These are phyloP conservation scores for Pocillopora grandis DNA, from an alignment of 92 coral and sea anemone species.

Conservation along the genomic window DNA sequence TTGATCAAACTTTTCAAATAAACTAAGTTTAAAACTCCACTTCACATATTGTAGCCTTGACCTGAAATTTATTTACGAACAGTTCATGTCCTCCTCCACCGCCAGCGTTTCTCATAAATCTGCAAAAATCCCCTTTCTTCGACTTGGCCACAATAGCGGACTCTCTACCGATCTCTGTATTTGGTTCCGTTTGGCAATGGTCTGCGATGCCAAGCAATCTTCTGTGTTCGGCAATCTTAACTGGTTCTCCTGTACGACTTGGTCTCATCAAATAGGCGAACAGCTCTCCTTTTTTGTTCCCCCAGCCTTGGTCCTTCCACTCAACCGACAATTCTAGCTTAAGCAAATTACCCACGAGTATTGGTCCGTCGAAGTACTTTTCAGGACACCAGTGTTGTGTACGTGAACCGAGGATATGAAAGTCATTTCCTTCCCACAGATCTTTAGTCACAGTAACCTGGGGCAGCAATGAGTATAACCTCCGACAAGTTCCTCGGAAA, in stretches of 20 bases:
- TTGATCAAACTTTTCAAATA: too few relatives aligned
- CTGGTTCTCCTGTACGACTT: background rate
- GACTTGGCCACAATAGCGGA: slow-evolving; percentile 42
- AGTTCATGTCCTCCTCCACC: slow-evolving; percentile 72
- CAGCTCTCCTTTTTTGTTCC: slow-evolving; percentile 61
- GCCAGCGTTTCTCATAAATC: slow-evolving; percentile 67
- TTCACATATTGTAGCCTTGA: background rate
- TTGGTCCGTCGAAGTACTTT: slow-evolving; percentile 54
- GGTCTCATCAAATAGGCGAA: slow-evolving; percentile 54
- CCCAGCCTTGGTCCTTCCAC: slow-evolving; percentile 69
- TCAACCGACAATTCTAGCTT: slow-evolving; percentile 35
- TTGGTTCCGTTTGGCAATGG: slow-evolving; percentile 22
- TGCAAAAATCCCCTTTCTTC: slow-evolving; percentile 54
- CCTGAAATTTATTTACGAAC: slow-evolving; percentile 43
- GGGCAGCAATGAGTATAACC: slow-evolving; percentile 44
- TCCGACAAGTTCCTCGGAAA: slow-evolving; percentile 31
- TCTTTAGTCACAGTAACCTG: background rate
- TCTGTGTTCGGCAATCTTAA: slow-evolving; percentile 30
- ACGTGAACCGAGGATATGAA: slow-evolving; percentile 36
- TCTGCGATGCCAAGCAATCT: slow-evolving; percentile 63
- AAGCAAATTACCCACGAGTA: slow-evolving; percentile 22
- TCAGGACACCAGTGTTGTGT: slow-evolving; percentile 35
- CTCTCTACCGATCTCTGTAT: background rate
- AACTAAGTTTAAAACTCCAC: background rate
- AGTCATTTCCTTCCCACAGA: slow-evolving; percentile 43